Base-by-base conservation (phyloP, 2,797 vertebrate species). In the Acanthornis magna region DNA sequence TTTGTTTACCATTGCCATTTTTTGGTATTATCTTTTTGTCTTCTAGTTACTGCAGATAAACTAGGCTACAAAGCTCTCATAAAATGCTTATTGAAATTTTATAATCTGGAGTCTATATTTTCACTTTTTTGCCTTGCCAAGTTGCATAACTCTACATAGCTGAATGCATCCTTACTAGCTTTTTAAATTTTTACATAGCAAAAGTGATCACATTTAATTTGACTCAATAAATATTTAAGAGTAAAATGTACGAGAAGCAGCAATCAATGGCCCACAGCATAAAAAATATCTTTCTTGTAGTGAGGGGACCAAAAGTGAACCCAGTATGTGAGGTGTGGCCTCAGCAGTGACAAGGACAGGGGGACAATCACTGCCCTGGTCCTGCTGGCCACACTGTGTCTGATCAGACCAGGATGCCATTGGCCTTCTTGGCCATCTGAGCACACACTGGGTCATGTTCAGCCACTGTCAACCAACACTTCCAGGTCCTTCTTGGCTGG, bases 181-280 rank as follows among this genome's bases (percentile, higher is more conserved):
- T 93, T 77, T 72, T 7, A 13, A 75, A 53, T 85, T 94, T 91
- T 95, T 80, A 47, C 30, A 22, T n/a, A 51, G 42, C 61, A 72
- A 60, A 92, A 84, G 19, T 60, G 30, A 88, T 85, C 67, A 72
- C 47, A 72, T 86, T 9, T 91, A 90, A 77, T 96, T 65, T 91
- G 42, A 87, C 50, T 80, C 43, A 83, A 71, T 82, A 90, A 90
- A 80, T 63, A 53, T 50, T 63, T 50, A 72, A 57, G 38, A 90
- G 30, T 55, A 36, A 87, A 72, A 91, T 83, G 32, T 38, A 45
- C 71, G 53, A 87, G 83, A 91, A 87, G 6, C 34, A 57, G 9
- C 3, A 16, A n/a, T 62, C 3, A 16, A n/a, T 62, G 36, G 13
- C 93, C 40, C 29, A 25, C 43, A 73, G 38, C n/a, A 87, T 45